These are phyloP conservation scores for Drosophila erecta DNA, from an alignment of 1,140 invertebrate genomes.

Conservation along the genomic window DNA sequence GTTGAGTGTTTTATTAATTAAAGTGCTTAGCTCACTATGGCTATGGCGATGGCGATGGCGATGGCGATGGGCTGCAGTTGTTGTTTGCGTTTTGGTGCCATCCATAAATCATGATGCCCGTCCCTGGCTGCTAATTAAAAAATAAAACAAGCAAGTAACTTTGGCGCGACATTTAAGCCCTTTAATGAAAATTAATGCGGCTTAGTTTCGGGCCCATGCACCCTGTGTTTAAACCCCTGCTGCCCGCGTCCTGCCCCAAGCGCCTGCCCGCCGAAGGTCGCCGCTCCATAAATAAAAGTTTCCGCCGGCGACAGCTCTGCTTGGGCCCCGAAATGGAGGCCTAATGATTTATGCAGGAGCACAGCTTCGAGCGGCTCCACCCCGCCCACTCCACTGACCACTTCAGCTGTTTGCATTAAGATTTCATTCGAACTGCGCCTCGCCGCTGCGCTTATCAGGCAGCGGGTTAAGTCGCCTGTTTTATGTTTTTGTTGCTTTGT, in stretches of 20 bases:
- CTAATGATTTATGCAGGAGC: slow-evolving; percentile 72
- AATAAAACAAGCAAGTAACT: slow-evolving; percentile 77
- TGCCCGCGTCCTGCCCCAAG: not conserved
- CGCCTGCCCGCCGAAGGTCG: slow-evolving; percentile 34
- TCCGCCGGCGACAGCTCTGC: slow-evolving; percentile 38
- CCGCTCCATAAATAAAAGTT: slow-evolving; percentile 65
- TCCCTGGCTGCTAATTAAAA: slow-evolving; percentile 70
- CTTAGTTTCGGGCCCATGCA: slow-evolving; percentile 38
- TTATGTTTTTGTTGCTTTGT: slow-evolving; percentile 47
- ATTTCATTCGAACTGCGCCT: slow-evolving; percentile 58
- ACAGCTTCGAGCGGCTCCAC: slow-evolving; percentile 24
- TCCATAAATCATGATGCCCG: slow-evolving; percentile 67
- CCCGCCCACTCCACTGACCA: slow-evolving; percentile 40
- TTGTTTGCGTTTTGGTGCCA: slow-evolving; percentile 38
- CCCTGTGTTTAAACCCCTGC: not conserved
- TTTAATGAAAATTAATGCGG: slow-evolving; percentile 82
- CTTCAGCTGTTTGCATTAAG: slow-evolving; percentile 75
- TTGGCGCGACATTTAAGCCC: slow-evolving; percentile 74
- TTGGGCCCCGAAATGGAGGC: slow-evolving; percentile 55
- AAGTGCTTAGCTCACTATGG: slow-evolving; percentile 62
- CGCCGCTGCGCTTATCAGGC: slow-evolving; percentile 43
- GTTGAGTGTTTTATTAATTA: slow-evolving; percentile 80
- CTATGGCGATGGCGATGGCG: slow-evolving; percentile 13
- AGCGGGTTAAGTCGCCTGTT: slow-evolving; percentile 22
- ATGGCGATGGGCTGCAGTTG: slow-evolving; percentile 35